A percentile compares a stretch with the other conserved stretches of the same genome.
Conservation (phyloP, 2,113 vertebrate species). For the Peromyscus maniculatus region DNA sequence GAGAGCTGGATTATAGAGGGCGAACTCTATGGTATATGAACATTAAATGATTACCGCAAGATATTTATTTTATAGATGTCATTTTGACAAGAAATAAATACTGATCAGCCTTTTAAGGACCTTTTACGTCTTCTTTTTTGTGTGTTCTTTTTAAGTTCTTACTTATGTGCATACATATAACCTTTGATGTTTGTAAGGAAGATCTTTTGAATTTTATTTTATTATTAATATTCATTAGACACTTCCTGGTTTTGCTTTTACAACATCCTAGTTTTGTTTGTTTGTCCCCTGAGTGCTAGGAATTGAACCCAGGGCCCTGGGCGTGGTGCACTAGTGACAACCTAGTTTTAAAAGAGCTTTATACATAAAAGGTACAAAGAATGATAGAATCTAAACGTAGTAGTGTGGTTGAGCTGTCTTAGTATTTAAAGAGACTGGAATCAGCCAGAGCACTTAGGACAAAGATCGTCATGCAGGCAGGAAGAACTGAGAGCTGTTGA, state of each 20-base stretch:
- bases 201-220: slow-evolving; percentile 27
- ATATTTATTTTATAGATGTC: slow-evolving; percentile 34
- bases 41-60: slow-evolving; percentile 28
- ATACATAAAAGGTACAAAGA: background rate
- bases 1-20: background rate
- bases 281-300: background rate
- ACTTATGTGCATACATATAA: background rate
- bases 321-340: background rate
- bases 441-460: background rate
- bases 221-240: background rate
- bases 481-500: background rate
- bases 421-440: slow-evolving; percentile 29
- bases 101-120: background rate
- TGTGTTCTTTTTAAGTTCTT: slow-evolving; percentile 49
- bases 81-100: slow-evolving; percentile 49
- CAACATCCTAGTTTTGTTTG: background rate
- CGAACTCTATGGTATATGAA: slow-evolving; percentile 7
- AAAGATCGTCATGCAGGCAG: background rate
- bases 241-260: slow-evolving; percentile 28
- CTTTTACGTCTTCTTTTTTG: background rate
- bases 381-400: slow-evolving; percentile 17
- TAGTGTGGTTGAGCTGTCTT: slow-evolving; percentile 43
- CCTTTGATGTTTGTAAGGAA: slow-evolving; percentile 43
- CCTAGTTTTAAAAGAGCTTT: slow-evolving; percentile 40
- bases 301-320: background rate